Evolutionary conservation across 2,888 invertebrate genomes (phyloP), one percentile per base, ranked within the genome.

Genomic region (Platycheirus albimanus): DNA sequence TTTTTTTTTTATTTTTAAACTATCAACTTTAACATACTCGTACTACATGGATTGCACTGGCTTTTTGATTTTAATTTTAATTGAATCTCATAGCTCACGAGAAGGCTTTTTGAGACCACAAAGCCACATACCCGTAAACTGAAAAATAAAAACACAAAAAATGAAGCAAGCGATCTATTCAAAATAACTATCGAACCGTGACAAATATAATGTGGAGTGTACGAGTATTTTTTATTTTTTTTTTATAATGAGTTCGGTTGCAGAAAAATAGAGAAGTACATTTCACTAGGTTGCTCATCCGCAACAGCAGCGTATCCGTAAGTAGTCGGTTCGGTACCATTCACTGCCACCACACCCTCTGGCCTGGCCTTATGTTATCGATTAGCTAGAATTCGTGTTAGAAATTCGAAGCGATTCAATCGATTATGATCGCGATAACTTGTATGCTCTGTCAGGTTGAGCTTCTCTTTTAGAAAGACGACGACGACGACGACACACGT

Each of bases 201-300:
- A 74, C 83, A 64, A 69, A 64, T 45, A 54, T 45, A 54, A 54
- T 76, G 56, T 36, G 54, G 71, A 67, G 19, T 66, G 67, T 71
- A 47, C n/a, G n/a, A n/a, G n/a, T n/a, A n/a, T n/a, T n/a, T n/a
- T n/a, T n/a, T n/a, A n/a, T n/a, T n/a, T n/a, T 69, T 54, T 43
- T 58, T 41, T 54, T 41, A 19, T 41, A 56, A 58, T 30, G 30
- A 77, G 58, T 49, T 72, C 28, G 11, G 54, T 63, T 67, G 61
- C 10, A 70, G 13, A 24, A 75, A 63, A 54, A 49, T 43, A 30
- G 30, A 51, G 49, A 43, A 56, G 8, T 61, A 24, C 78, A 83
- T 83, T 83, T 69, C 63, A 83, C 43, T 74, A 17, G 78, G 56
- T 78, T 78, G 64, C 78, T 83, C 83, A 83, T 83, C 83, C 83